Percentiles rank a stretch among this genome's conserved stretches.
phyloP scores from a whole-genome alignment of 2,113 vertebrate species.

The Campylomormyrus numenius region DNA sequence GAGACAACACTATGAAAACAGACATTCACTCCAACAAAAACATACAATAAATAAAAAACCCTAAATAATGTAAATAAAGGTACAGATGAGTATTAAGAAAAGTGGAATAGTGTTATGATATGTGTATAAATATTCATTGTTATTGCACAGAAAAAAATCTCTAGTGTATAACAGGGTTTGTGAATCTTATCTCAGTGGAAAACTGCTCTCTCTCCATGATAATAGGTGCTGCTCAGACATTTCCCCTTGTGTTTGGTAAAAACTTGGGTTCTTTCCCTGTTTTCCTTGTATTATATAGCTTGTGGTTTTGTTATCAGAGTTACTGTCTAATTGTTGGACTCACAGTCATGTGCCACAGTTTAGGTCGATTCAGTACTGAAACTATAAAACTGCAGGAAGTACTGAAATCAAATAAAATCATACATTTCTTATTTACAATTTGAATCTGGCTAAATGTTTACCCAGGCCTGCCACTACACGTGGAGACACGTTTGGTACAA shows the following conservation, averaged over 20 bases:
- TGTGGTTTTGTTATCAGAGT: neutral
- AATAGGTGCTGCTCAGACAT: conserved; percentile 1
- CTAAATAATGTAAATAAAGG: neutral
- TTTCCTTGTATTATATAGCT: neutral
- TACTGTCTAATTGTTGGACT: neutral
- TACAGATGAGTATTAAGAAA: neutral
- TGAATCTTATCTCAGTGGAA: neutral
- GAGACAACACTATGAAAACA: neutral
- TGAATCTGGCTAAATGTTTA: neutral
- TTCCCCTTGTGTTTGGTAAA: neutral
- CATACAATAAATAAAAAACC: neutral
- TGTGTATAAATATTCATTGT: neutral
- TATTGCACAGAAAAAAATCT: neutral
- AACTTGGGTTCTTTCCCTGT: neutral
- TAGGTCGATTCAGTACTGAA: neutral
- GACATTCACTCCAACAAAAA: neutral
- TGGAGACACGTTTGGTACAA: neutral
- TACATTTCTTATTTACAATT: neutral
- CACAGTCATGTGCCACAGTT: neutral
- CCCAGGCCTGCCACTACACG: neutral
- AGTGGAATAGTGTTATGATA: neutral
- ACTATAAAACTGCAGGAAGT: neutral
- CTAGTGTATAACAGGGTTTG: neutral
- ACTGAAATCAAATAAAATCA: neutral
- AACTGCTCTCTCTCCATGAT: neutral